Evolutionary conservation across 2,797 vertebrate genomes (phyloP), one percentile per base, ranked within the genome.

Genomic region (Vireo griseus): DNA sequence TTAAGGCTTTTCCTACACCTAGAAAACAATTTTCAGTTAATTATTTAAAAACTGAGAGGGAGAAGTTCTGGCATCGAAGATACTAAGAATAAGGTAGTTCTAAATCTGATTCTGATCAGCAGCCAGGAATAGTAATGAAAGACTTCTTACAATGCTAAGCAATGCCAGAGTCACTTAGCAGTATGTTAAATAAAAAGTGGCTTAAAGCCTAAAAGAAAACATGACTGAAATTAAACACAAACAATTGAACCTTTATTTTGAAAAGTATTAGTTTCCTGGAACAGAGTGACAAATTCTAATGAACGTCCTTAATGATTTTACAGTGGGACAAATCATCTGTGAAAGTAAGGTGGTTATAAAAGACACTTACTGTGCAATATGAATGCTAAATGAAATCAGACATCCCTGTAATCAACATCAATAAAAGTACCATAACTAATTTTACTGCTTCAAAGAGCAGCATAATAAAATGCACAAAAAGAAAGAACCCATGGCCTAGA

Each of bases 271-370:
- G 94, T 97, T 91, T 44, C 5, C 47, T 96, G 77, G 62, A 96
- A 94, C 89, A 96, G 66, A 96, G 50, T 95, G 96, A 89, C 97
- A 97, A 96, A 90, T 92, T 97, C 78, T 97, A 97, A 97, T 97
- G 95, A 97, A 95, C 69, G 87, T 80, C 52, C 67, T 95, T 97
- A 97, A 97, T 96, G 95, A 97, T 97, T 97, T 97, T 97, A 96
- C 88, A 97, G 91, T 97, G 92, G 75, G 85, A 86, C 57, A 97
- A 97, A 97, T 97, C 94, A 97, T 95, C 95, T 97, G 92, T 96
- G 93, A 97, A 97, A 96, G 92, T 90, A 96, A 95, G 88, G 57
- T 88, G 57, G 78, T 96, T 97, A 94, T 92, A 96, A 96, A 94
- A 97, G 89, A 96, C 93, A 35, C 24, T 92, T 91, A 74, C 67